Base-by-base conservation (phyloP, 2,888 invertebrate genomes). In the Lasioglossum marginatum region DNA sequence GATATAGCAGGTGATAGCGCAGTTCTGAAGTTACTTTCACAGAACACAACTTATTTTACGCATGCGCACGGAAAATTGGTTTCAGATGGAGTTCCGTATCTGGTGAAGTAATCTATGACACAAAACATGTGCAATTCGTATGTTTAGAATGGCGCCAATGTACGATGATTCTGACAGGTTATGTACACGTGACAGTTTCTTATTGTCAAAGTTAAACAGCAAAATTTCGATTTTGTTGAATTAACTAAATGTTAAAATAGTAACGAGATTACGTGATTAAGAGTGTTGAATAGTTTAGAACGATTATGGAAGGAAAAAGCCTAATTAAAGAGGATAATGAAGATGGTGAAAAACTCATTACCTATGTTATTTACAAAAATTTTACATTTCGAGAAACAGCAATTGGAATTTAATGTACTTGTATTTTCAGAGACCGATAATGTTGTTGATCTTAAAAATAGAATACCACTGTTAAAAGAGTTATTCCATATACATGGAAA, bases 401-500 rank as follows among this genome's bases (percentile, higher is more conserved):
- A 87, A 37, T 88, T 12, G 40, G 66, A 52, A 77, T 40, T 45
- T 19, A 66, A 73, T 68, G 45, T 48, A 31, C 37, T 27, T 45
- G 27, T 60, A 78, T 74, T 87, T 89, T 37, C 31, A 89, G 86
- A 91, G 66, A 83, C 82, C 5, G 88, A 91, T 27, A 91, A 92
- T 77, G 96, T 96, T 75, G 91, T 91, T 23, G 95, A 96, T 80
- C 93, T 97, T 63, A 88, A 96, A 31, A 92, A 93, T 27, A 96
- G 95, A 88, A 93, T 97, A 84, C 97, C 97, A 45, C 95, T 96
- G 88, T 93, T 97, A 88, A 96, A 96, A 68, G 96, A 96, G 88
- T 96, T 97, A 87, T 97, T 97, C 93, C 95, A 97, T 88, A 95
- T 97, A 57, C 97, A 97, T 93, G 96, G 96, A 63, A 97, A 97